Base-by-base conservation (phyloP, 1,140 invertebrate genomes). In the Apis laboriosa region DNA sequence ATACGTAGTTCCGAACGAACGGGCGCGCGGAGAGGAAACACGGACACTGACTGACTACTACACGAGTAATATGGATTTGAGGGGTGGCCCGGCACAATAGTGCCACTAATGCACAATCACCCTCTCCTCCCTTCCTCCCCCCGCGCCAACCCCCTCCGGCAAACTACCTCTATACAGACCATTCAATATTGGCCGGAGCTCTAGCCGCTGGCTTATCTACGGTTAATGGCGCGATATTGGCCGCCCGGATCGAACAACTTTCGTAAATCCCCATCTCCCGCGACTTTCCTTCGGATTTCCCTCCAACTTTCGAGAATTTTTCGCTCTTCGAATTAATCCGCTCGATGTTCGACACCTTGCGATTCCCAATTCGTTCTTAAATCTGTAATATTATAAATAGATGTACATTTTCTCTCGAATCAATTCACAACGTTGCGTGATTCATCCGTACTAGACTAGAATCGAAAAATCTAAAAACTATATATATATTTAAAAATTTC, bases 11-110 rank as follows among this genome's bases (percentile, higher is more conserved):
- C 72, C 73, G 77, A 83, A 89, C 77, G 73, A 84, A 89, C 83
- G 77, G 85, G 85, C 63, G 67, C 73, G 68, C 64, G 83, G 77
- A 86, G 77, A 84, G 71, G 71, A 9, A 75, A 75, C 88, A 87
- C 89, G 90, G 91, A 92, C 90, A 89, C 92, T 93, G 93, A 93
- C 93, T 90, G 92, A 93, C 92, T 93, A 90, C 89, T 89, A 91
- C 89, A 89, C 89, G 91, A 93, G 92, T 93, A 93, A 93, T 93
- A 93, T 93, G 90, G 92, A 92, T 93, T 93, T 90, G 90, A 92
- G 89, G 91, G 91, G 92, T 89, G 86, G 88, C 49, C 89, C 77
- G 88, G 90, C 90, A 94, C 93, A 94, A 94, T 94, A 87, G 92
- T 92, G 89, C 92, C 91, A 92, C 93, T 94, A 94, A 94, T 94